Percentiles rank a stretch among this genome's conserved stretches.
phyloP scores from a whole-genome alignment of 2,113 vertebrate genomes.

The Chroicocephalus ridibundus region DNA sequence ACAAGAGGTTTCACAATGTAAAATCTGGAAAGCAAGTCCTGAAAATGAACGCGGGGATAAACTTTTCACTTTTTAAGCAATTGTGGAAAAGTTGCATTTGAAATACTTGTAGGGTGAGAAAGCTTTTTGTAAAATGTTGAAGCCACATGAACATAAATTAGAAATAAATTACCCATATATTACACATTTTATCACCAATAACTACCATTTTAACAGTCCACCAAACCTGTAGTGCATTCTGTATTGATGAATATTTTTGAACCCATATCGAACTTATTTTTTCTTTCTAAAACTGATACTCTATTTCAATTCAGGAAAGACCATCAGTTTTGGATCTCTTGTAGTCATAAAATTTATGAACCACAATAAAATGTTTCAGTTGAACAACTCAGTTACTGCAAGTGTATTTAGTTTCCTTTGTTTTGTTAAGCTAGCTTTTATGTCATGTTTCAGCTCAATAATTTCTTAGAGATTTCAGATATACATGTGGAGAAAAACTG shows the following conservation, averaged over 20 bases:
- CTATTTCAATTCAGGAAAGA: neutral
- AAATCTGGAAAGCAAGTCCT: neutral
- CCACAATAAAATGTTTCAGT: neutral
- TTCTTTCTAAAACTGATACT: neutral
- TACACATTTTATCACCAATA: neutral
- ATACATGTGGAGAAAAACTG: neutral
- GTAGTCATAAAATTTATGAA: neutral
- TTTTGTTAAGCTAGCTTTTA: neutral
- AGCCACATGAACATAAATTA: neutral
- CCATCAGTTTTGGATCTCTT: neutral
- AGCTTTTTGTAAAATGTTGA: neutral
- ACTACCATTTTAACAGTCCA: neutral
- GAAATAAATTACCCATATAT: neutral
- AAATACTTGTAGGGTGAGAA: neutral
- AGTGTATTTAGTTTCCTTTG: neutral
- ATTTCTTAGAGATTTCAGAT: neutral
- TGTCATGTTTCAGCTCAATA: neutral
- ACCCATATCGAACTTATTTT: fast-evolving
- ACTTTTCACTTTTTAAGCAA: neutral
- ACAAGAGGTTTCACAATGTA: neutral
- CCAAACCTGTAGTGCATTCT: neutral
- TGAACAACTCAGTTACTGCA: neutral
- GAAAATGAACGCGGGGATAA: neutral
- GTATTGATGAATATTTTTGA: neutral
- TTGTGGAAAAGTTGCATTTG: neutral